Percentiles rank a stretch among this genome's conserved stretches.
These are phyloP conservation scores for Onychostoma macrolepis DNA, from an alignment of 2,113 vertebrate genomes.

Conservation along the genomic window DNA sequence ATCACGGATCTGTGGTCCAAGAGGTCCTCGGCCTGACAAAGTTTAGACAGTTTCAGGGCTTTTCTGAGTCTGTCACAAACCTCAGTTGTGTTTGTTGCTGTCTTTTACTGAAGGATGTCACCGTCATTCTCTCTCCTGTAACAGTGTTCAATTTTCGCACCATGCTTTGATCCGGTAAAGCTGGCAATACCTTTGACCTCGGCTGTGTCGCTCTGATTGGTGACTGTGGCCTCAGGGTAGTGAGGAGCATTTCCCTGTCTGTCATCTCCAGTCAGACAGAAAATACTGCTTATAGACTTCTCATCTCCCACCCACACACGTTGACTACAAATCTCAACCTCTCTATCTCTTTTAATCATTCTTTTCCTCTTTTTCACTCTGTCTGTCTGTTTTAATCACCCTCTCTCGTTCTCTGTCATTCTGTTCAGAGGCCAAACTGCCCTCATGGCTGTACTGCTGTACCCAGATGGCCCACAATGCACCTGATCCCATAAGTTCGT, in stretches of 20 bases:
- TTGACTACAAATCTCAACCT: neutral
- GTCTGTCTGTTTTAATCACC: slow-evolving; percentile 3
- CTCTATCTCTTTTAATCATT: neutral
- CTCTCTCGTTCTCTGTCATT: neutral
- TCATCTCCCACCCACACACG: slow-evolving; percentile 14
- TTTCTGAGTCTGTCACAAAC: neutral
- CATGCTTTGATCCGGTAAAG: slow-evolving; percentile 20
- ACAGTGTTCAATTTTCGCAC: neutral
- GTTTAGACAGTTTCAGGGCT: no score
- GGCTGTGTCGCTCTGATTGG: slow-evolving; percentile 14
- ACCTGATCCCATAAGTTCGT: neutral
- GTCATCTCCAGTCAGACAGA: slow-evolving; percentile 44
- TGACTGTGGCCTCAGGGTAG: slow-evolving; percentile 24
- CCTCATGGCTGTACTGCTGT: slow-evolving; percentile 1
- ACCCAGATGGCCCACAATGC: slow-evolving; percentile 11
- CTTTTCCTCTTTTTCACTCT: neutral
- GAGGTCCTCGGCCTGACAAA: neutral
- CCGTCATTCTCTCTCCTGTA: neutral
- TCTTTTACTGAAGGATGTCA: neutral
- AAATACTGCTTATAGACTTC: slow-evolving; percentile 33
- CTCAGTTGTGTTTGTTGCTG: neutral
- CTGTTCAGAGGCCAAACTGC: slow-evolving; percentile 5
- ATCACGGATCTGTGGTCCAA: neutral
- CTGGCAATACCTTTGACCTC: slow-evolving; percentile 14
- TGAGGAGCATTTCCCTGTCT: slow-evolving; percentile 32